These are phyloP conservation scores for Drosophila virilis DNA, from an alignment of 1,140 invertebrate species.

Conservation along the genomic window DNA sequence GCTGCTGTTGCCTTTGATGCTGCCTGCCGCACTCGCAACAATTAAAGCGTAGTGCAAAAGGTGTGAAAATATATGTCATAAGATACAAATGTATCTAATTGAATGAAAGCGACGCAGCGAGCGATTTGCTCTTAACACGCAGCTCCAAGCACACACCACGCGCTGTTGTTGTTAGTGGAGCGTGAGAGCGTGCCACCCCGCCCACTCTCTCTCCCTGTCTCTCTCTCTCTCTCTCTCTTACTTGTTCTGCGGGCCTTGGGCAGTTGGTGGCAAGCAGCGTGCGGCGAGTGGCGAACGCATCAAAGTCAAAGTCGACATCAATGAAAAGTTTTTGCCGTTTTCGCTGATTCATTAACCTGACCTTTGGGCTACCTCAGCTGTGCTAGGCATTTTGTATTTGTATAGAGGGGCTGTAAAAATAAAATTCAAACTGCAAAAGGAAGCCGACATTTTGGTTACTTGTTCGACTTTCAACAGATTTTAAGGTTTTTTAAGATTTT, in stretches of 20 bases:
- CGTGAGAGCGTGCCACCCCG: slow-evolving; percentile 15
- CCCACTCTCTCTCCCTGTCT: too few species aligned
- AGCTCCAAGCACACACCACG: slow-evolving; percentile 24
- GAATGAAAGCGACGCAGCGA: slow-evolving; percentile 69
- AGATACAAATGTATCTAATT: slow-evolving; percentile 83
- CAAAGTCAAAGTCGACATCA: slow-evolving; percentile 73
- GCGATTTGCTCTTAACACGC: slow-evolving; percentile 74
- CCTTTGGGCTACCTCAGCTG: slow-evolving; percentile 25
- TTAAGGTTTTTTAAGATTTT: too few species aligned
- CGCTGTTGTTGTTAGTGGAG: slow-evolving; percentile 34
- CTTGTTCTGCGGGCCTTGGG: slow-evolving; percentile 9
- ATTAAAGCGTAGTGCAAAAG: slow-evolving; percentile 55
- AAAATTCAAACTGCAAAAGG: too few species aligned
- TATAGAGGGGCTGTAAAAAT: too few species aligned
- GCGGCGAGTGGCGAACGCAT: slow-evolving; percentile 61
- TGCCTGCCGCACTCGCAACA: slow-evolving; percentile 21
- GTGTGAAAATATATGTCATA: slow-evolving; percentile 83
- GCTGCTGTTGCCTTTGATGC: slow-evolving; percentile 34
- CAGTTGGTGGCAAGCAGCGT: slow-evolving; percentile 17
- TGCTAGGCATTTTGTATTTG: background rate
- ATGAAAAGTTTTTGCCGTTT: slow-evolving; percentile 52
- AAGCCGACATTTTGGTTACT: too few species aligned
- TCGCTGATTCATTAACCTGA: slow-evolving; percentile 32
- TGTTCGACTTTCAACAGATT: too few species aligned
- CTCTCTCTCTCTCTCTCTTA: too few species aligned